Base-by-base conservation (phyloP, 53 echinoderm and acorn worm species). In the Holothuria scabra region DNA sequence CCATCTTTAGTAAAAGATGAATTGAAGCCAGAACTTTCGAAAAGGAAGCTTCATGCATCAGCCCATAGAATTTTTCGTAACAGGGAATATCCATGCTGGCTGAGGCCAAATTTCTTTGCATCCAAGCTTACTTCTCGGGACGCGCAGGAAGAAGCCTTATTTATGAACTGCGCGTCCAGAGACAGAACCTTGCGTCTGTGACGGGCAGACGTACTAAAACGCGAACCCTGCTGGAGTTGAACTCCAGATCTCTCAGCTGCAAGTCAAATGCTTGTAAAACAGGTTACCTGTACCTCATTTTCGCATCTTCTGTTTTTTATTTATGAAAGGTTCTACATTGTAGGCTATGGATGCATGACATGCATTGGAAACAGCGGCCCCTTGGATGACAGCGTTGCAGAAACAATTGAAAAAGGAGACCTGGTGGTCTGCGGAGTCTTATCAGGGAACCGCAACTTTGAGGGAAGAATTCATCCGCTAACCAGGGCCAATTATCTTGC, bases 271-370 rank as follows among this genome's bases (percentile, higher is more conserved):
- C 20, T 64, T 19, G 12, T 19, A 64, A 12, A 16, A 24, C 11
- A 14, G 12, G 24, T 12, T 25, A 13, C 12, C 20, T 64, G 28
- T 31, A 64, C 11, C 5, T 64, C 31, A 12, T 12, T 61, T 11
- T 28, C 22, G 5, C 22, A 61, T 61, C 28, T 28, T 64, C 12
- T 76, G 13, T 83, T 16, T 30, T 56, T 74, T 48, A 70, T 63
- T 24, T 31, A 32, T 82, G 34, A 13, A 59, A 97, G 97, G 65
- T 97, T 97, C 80, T 85, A 80, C 79, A 83, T 97, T 59, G 97
- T 97, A 71, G 97, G 97, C 21, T 97, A 94, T 74, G 97, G 97
- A 24, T 97, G 97, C 34, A 97, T 97, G 97, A 97, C 97, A 34
- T 97, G 97, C 79, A 94, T 96, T 83, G 97, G 97, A 20, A 97